Conservation (phyloP, 2,113 vertebrate genomes). For the Sarotherodon lohbergeri region DNA sequence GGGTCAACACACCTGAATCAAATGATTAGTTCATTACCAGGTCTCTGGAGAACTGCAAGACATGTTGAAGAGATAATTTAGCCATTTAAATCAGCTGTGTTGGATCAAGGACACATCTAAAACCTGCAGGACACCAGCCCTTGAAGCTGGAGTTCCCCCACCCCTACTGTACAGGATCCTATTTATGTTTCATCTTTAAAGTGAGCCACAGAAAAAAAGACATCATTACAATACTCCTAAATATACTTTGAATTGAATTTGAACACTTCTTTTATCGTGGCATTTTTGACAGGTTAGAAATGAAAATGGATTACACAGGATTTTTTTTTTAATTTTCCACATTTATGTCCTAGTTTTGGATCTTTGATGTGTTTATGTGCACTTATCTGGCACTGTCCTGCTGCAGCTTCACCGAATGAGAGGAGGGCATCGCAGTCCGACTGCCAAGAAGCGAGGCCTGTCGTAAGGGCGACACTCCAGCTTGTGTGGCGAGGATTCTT, state of each 20-base stretch:
- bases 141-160: not conserved
- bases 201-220: not conserved
- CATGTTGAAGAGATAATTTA: not conserved
- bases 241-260: not conserved
- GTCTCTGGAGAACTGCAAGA: not conserved
- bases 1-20: not conserved
- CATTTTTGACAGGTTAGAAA: not conserved
- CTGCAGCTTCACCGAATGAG: not conserved
- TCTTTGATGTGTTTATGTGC: not conserved
- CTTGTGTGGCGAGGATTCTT: not conserved
- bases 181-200: not conserved
- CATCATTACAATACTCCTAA: not conserved
- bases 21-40: not conserved
- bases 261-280: not conserved
- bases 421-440: not conserved
- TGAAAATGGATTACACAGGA: not conserved
- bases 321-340: not conserved
- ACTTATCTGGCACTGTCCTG: not conserved
- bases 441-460: not conserved
- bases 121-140: not conserved
- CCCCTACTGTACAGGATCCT: not conserved
- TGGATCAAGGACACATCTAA: not conserved
- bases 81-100: not conserved
- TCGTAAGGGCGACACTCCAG: not conserved
- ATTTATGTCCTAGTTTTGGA: not conserved